A percentile compares a stretch with the other conserved stretches of the same genome.
Evolutionary conservation across 1,140 invertebrate species (phyloP).

Genomic region (Mercenaria mercenaria): DNA sequence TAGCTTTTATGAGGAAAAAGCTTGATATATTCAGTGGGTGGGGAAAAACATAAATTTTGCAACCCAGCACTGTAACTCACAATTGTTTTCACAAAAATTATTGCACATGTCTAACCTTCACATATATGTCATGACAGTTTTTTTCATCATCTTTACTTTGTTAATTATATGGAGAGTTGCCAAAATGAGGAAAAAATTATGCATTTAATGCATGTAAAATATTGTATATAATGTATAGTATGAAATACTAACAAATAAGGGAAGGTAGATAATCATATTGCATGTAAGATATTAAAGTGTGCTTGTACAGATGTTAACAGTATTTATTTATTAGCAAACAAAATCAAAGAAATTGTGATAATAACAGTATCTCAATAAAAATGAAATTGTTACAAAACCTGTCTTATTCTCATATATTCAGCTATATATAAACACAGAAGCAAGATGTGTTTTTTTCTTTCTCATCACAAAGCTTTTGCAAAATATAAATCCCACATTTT

Average conservation of each 20-base stretch:
- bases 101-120: not conserved
- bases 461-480: not conserved
- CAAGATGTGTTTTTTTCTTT: not conserved
- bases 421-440: not conserved
- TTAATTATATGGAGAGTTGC: too few species aligned
- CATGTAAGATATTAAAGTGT: not conserved
- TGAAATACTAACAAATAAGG: conserved; percentile 7
- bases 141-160: too few species aligned
- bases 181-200: not conserved
- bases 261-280: not conserved
- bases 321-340: not conserved
- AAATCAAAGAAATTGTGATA: conserved; percentile 12
- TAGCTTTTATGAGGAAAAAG: not conserved
- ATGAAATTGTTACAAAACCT: not conserved
- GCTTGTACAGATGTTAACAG: not conserved
- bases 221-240: not conserved
- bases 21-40: not conserved
- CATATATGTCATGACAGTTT: not conserved
- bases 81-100: not conserved
- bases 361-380: not conserved
- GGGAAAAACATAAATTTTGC: not conserved
- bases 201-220: conserved; percentile 27
- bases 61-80: not conserved
- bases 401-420: not conserved
- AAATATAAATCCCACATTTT: too few species aligned